Conservation (phyloP, 2,888 invertebrate species). For the Orthonevra nobilis region DNA sequence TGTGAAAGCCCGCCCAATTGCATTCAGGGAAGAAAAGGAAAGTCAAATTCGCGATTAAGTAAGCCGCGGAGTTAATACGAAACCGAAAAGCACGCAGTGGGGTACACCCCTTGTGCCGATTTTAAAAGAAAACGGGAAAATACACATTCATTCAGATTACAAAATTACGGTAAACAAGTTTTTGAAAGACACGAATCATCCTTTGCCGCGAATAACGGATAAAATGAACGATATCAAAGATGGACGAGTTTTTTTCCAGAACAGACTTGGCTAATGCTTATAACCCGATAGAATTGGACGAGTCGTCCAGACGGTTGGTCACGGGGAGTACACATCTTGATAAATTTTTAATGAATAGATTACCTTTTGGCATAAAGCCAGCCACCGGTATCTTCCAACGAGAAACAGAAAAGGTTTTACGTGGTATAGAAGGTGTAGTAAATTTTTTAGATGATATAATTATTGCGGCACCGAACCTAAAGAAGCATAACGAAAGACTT, state of each 20-base stretch:
- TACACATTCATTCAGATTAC: constrained; percentile 15
- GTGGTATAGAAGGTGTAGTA: constrained; percentile 71
- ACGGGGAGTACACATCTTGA: constrained; percentile 58
- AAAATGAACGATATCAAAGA: background rate
- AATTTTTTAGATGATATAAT: constrained; percentile 71
- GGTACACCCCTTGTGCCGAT: constrained; percentile 13
- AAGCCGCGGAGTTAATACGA: background rate
- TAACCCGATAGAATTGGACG: constrained; percentile 72
- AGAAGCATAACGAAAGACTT: background rate
- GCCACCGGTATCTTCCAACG: constrained; percentile 74
- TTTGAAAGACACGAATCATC: constrained; percentile 17
- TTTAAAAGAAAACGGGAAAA: constrained; percentile 22
- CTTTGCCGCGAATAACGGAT: constrained; percentile 11
- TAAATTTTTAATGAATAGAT: constrained; percentile 73
- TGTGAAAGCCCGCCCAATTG: constrained; percentile 14
- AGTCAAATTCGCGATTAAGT: constrained; percentile 1
- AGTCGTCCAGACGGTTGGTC: constrained; percentile 1
- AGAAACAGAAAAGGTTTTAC: constrained; percentile 73
- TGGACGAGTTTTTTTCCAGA: constrained; percentile 10
- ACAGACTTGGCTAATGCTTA: constrained; percentile 71
- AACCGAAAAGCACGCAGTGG: constrained; percentile 23
- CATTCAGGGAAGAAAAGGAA: background rate
- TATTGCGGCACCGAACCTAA: constrained; percentile 2
- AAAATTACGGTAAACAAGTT: constrained; percentile 11
- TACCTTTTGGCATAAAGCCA: constrained; percentile 75